phyloP scores from a whole-genome alignment of 2,113 vertebrate genomes.

The Anhinga rufa region DNA sequence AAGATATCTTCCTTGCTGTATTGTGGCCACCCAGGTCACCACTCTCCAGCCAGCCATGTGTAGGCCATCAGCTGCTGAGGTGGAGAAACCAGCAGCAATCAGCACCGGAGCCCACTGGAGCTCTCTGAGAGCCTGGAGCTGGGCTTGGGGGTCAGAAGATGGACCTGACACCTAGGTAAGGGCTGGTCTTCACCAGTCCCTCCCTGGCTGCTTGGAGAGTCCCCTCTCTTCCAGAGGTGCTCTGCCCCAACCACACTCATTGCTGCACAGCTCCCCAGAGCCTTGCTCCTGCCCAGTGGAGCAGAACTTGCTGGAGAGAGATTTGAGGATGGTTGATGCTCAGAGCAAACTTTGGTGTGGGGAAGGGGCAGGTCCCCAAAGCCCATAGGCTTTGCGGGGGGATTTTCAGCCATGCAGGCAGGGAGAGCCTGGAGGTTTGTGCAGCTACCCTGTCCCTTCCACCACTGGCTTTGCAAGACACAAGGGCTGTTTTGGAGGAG shows the following conservation, averaged over 20 bases:
- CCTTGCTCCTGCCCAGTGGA: fast-evolving
- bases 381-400: fast-evolving
- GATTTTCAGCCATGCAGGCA: not conserved
- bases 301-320: not conserved
- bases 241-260: not conserved
- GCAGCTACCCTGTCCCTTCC: not conserved
- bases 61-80: not conserved
- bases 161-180: not conserved
- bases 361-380: not conserved
- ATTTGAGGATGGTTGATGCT: not conserved
- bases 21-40: not conserved
- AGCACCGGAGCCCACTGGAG: fast-evolving
- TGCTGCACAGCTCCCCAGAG: not conserved
- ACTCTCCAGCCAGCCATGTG: not conserved
- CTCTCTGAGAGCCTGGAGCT: not conserved
- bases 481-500: not conserved
- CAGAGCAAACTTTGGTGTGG: not conserved
- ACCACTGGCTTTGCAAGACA: not conserved
- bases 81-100: not conserved
- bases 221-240: not conserved
- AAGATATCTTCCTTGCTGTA: not conserved
- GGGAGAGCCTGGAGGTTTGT: not conserved
- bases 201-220: not conserved
- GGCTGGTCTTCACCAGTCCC: not conserved
- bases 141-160: not conserved